Base-by-base conservation (phyloP, 2,113 vertebrate genomes). In the Zapus hudsonius region DNA sequence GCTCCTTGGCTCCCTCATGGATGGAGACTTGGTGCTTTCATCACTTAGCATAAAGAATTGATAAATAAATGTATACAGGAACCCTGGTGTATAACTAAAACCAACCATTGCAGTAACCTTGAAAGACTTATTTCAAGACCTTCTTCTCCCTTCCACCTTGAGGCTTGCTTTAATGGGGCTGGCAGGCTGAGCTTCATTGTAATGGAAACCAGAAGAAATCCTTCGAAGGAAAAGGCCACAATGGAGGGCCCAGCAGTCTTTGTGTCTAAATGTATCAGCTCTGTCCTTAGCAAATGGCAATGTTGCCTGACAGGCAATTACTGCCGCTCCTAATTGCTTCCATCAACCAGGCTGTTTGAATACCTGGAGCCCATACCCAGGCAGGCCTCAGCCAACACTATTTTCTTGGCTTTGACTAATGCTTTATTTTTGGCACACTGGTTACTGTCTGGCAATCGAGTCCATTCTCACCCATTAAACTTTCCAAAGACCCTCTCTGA, bases 311-410 rank as follows among this genome's bases (percentile, higher is more conserved):
- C 96, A 95, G 93, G 96, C 95, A 96, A 96, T 97, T 97, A 97
- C 86, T 91, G 94, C 95, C 96, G 79, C 92, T 96, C 93, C 92
- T 97, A 97, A 97, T 97, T 97, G 97, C 90, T 95, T 96, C 97
- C 96, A 96, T 96, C 90, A 91, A 94, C 92, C 85, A 40, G 17
- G 79, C 85, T 95, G 91, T 95, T 94, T 75, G 85, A 95, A 95
- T 96, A 95, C 93, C 96, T 94, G 76, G 61, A 70, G 90, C 86
- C 94, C 44, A 66, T 89, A 89, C 76, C 87, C 76, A 92, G 59
- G 47, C 63, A 7, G 90, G 36, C 52, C 27, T 82, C 82, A 87
- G 90, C 70, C 55, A 95, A 80, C 3, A 59, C 33, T 64, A 36
- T 66, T 89, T 96, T 80, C 88, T 95, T 95, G 95, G 90, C 92